A percentile compares a stretch with the other conserved stretches of the same genome.
phyloP scores from a whole-genome alignment of 1,140 invertebrate species.

The Drosophila parvula region DNA sequence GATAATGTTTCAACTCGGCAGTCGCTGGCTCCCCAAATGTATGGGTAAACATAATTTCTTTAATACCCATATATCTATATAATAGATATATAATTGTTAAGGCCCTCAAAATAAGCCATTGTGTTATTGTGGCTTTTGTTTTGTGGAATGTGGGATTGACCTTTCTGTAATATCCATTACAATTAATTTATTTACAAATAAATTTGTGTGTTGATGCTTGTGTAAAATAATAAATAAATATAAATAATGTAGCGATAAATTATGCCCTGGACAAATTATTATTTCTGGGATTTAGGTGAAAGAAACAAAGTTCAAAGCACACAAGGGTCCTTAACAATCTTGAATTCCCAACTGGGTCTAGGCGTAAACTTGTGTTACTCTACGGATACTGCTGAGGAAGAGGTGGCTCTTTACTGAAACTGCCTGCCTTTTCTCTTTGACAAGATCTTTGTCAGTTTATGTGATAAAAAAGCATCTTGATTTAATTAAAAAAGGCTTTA shows the following conservation, averaged over 20 bases:
- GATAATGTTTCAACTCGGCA: constrained; percentile 44
- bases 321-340: neutral
- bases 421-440: no score
- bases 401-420: neutral
- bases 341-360: neutral
- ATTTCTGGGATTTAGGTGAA: neutral
- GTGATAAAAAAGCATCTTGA: neutral
- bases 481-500: neutral
- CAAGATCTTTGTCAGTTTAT: neutral
- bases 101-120: neutral
- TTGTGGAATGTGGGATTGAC: neutral
- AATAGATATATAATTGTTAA: no score
- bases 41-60: constrained; percentile 32
- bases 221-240: no score
- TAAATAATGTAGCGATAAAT: neutral
- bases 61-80: constrained; percentile 15
- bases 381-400: no score
- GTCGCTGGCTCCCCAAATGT: constrained; percentile 21
- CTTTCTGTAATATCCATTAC: neutral
- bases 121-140: neutral
- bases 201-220: neutral
- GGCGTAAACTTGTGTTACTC: neutral
- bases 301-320: neutral
- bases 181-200: neutral
- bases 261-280: neutral